Evolutionary conservation across 2,797 vertebrate species (phyloP).

Genomic region (Myripristis murdjan): DNA sequence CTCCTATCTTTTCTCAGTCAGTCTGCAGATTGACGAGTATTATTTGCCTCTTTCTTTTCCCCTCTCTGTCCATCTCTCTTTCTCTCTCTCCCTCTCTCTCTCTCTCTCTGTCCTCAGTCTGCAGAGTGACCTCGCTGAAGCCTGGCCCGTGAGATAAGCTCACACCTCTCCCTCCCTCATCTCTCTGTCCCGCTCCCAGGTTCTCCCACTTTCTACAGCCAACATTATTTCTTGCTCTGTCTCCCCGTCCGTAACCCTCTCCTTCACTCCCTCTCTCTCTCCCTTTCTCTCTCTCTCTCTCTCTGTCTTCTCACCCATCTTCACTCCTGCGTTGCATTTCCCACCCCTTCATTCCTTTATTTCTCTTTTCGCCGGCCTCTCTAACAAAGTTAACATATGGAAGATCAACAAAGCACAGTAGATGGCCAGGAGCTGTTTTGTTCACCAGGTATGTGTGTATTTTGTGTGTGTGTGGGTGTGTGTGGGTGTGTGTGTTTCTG

Average conservation of each 20-base stretch:
- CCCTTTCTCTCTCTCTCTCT: constrained; percentile 8
- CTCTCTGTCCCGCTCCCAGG: constrained; percentile 22
- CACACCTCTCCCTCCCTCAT: constrained; percentile 65
- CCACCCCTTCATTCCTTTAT: constrained; percentile 28
- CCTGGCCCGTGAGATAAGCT: constrained; percentile 82
- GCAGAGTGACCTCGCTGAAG: constrained; percentile 73
- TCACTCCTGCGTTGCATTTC: constrained; percentile 38
- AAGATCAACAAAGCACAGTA: constrained; percentile 57
- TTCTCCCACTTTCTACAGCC: constrained; percentile 22
- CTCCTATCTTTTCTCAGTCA: constrained; percentile 57
- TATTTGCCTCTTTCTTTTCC: constrained; percentile 35
- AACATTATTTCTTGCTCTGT: constrained; percentile 36
- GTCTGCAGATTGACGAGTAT: constrained; percentile 35
- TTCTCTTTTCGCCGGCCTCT: constrained; percentile 54
- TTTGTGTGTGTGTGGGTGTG: constrained; percentile 17
- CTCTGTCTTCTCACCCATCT: constrained; percentile 6
- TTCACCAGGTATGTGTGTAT: constrained; percentile 34
- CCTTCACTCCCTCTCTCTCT: background rate
- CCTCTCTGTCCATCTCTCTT: constrained; percentile 50
- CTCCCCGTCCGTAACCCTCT: constrained; percentile 36
- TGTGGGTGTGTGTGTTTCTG: constrained; percentile 31
- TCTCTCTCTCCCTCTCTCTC: background rate
- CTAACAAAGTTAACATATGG: constrained; percentile 63
- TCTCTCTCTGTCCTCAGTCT: constrained; percentile 59
- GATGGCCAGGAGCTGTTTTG: constrained; percentile 59